A percentile compares a stretch with the other conserved stretches of the same genome.
These are phyloP conservation scores for Antennarius striatus DNA, from an alignment of 2,113 vertebrate genomes.

Conservation along the genomic window DNA sequence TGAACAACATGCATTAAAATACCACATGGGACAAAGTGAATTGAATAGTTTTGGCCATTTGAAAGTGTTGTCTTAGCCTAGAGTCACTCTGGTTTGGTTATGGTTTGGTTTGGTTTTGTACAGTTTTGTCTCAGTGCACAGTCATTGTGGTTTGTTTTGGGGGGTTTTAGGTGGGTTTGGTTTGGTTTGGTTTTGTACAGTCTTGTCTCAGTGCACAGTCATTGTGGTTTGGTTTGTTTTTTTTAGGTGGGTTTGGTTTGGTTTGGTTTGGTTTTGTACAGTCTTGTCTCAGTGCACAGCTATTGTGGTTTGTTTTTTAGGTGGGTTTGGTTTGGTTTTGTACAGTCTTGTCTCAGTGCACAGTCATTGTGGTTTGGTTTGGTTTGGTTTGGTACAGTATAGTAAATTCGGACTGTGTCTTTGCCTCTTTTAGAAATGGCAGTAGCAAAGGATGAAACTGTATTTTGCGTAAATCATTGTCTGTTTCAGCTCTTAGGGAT, in stretches of 20 bases:
- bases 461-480: conserved; percentile 30
- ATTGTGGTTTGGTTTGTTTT: not conserved
- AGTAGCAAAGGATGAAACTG: conserved; percentile 1
- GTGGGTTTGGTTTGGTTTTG: too few relatives aligned
- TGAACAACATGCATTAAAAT: too few relatives aligned
- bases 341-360: not conserved
- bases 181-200: not conserved
- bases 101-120: too few relatives aligned
- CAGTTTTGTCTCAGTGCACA: not conserved
- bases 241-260: too few relatives aligned
- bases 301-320: not conserved
- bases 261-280: not conserved
- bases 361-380: not conserved
- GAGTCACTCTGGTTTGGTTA: too few relatives aligned
- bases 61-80: too few relatives aligned
- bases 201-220: not conserved
- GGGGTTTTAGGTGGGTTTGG: too few relatives aligned
- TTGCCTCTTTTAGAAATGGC: not conserved
- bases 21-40: too few relatives aligned
- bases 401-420: not conserved
- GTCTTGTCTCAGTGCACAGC: not conserved
- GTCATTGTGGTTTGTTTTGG: not conserved
- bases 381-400: not conserved
- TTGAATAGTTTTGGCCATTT: not conserved
- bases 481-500: conserved; percentile 26